Evolutionary conservation across 37 sponge, comb jelly and placozoan species (phyloP), one percentile per base, ranked within the genome.

Genomic region (Crambe crambe): DNA sequence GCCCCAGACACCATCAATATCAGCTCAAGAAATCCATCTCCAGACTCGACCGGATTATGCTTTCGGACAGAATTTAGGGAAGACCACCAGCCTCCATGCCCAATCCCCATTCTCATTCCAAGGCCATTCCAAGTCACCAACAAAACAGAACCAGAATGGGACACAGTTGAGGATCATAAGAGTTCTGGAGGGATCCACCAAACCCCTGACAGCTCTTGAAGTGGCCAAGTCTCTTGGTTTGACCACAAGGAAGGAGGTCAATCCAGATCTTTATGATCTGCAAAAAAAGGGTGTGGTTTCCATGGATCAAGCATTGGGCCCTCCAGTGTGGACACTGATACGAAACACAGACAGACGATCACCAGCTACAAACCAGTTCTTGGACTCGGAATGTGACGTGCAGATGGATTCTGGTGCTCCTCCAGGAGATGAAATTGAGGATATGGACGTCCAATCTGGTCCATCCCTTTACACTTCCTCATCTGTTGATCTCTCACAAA

Each of bases 231-330:
- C 43, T 21, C 30, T 82, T 31, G 74, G 65, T 68, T 56, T 42
- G 40, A 41, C 41, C 51, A 56, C 69, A 72, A 40, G 86, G 36
- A 60, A 44, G 6, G 58, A 77, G 3, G 81, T 93, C 41, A 85
- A 89, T 17, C 77, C 81, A 26, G 20, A 56, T 12, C 77, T 93
- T 34, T 82, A 86, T 59, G 74, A 32, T 15, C 39, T 93, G 79
- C 80, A 82, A 74, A 80, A 78, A 22, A 60, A 73, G 27, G 87
- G 90, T 35, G 37, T 68, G 32, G 75, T 87, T n/a, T 41, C 43
- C 23, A 25, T 39, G 35, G 26, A 29, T 25, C 25, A 68, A 9
- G 37, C 25, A 4, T 32, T 40, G 8, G 27, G 34, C 3, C 60
- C 71, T 9, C 66, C 66, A 31, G 35, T 65, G 17, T 65, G 66